Conservation (phyloP, 2,113 vertebrate genomes). For the Coracopsis vasa region DNA sequence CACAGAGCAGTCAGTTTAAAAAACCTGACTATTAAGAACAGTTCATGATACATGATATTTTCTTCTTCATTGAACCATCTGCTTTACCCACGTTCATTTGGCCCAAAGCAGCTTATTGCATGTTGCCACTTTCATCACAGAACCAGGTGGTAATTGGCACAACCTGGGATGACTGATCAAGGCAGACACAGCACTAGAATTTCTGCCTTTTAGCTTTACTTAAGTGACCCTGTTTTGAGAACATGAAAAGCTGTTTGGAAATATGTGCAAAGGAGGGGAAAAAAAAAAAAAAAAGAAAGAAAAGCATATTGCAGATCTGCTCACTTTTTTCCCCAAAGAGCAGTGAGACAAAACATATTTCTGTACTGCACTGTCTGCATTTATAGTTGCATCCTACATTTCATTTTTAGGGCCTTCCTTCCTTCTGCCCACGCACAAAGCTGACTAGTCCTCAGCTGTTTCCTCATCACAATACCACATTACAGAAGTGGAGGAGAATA, state of each 20-base stretch:
- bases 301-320: not conserved
- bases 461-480: not conserved
- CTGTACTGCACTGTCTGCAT: not conserved
- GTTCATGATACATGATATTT: not conserved
- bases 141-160: accelerated
- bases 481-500: not conserved
- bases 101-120: not conserved
- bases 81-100: not conserved
- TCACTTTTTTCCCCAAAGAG: not conserved
- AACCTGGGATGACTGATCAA: not conserved
- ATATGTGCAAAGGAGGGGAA: accelerated
- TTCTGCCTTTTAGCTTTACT: not conserved
- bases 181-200: not conserved
- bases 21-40: not conserved
- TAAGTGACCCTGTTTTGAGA: not conserved
- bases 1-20: not conserved
- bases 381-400: not conserved
- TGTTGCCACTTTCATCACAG: not conserved
- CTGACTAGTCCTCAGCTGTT: not conserved
- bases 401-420: not conserved
- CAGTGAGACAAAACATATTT: not conserved
- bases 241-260: not conserved
- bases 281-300: too few relatives aligned
- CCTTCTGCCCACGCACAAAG: not conserved
- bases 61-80: not conserved